These are phyloP conservation scores for Tor tambroides DNA, from an alignment of 2,113 vertebrate genomes.

Conservation along the genomic window DNA sequence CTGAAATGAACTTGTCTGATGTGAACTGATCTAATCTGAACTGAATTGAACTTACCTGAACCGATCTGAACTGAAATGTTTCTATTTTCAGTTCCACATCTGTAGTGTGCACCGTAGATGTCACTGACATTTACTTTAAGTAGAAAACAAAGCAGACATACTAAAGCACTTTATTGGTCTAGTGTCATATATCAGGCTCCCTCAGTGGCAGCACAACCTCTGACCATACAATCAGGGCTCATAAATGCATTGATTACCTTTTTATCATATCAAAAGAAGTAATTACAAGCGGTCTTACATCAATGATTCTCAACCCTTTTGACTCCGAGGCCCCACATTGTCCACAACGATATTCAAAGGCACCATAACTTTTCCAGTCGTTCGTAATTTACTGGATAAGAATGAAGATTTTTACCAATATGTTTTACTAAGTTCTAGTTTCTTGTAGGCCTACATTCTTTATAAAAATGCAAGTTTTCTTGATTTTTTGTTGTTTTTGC, in stretches of 20 bases:
- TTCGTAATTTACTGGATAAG: not conserved
- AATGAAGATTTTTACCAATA: not conserved
- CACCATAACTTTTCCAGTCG: not conserved
- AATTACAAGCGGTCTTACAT: not conserved
- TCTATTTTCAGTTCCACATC: not conserved
- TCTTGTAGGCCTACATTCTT: too few species aligned
- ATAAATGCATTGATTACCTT: not conserved
- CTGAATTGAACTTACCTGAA: not conserved
- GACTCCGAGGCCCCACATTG: not conserved
- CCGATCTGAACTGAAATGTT: not conserved
- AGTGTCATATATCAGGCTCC: slow-evolving; percentile 13
- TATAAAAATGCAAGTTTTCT: too few species aligned
- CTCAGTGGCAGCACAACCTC: slow-evolving; percentile 32
- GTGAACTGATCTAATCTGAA: not conserved
- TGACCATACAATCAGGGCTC: slow-evolving; percentile 13
- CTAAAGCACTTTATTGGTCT: slow-evolving; percentile 13
- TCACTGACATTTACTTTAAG: not conserved
- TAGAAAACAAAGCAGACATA: not conserved
- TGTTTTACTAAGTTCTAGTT: not conserved
- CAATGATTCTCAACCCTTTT: not conserved
- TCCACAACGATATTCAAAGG: not conserved
- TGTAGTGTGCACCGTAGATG: not conserved
- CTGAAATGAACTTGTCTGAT: not conserved
- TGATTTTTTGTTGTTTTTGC: not conserved
- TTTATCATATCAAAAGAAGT: not conserved